Conservation (phyloP, 1,140 invertebrate species). For the Campoletis sonorensis region DNA sequence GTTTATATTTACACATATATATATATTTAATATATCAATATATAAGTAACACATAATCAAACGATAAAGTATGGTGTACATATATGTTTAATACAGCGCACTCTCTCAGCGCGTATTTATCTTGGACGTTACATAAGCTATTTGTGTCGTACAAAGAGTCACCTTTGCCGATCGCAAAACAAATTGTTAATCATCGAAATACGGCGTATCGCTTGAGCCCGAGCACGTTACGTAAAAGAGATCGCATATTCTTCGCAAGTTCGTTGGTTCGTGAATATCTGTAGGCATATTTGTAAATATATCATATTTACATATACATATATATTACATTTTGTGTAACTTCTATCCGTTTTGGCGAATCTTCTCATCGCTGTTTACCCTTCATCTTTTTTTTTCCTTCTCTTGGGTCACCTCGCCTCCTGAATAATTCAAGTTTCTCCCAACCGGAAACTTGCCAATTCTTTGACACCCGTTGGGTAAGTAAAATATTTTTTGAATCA, state of each 20-base stretch:
- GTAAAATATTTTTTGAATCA: not conserved
- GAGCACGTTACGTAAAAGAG: conserved; percentile 70
- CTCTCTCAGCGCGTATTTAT: conserved; percentile 67
- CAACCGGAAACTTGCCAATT: conserved; percentile 42
- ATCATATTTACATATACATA: not conserved
- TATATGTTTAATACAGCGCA: not conserved
- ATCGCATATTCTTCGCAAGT: conserved; percentile 45
- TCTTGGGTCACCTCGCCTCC: not conserved
- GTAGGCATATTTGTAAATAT: not conserved
- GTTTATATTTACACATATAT: not conserved
- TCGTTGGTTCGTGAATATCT: not conserved
- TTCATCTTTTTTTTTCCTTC: not conserved
- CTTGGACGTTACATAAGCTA: conserved; percentile 73
- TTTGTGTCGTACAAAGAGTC: conserved; percentile 74
- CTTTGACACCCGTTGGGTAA: not conserved
- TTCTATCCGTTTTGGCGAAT: conserved; percentile 24
- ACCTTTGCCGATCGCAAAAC: conserved; percentile 75
- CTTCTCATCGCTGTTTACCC: not conserved
- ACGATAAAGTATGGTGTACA: conserved; percentile 2
- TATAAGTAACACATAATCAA: not conserved
- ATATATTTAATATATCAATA: not conserved
- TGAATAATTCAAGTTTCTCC: conserved; percentile 7
- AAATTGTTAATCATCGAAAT: conserved; percentile 76
- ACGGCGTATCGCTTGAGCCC: conserved; percentile 62
- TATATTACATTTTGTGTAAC: not conserved